Evolutionary conservation across 2,888 invertebrate species (phyloP).

Genomic region (Pristionchus entomophagus): DNA sequence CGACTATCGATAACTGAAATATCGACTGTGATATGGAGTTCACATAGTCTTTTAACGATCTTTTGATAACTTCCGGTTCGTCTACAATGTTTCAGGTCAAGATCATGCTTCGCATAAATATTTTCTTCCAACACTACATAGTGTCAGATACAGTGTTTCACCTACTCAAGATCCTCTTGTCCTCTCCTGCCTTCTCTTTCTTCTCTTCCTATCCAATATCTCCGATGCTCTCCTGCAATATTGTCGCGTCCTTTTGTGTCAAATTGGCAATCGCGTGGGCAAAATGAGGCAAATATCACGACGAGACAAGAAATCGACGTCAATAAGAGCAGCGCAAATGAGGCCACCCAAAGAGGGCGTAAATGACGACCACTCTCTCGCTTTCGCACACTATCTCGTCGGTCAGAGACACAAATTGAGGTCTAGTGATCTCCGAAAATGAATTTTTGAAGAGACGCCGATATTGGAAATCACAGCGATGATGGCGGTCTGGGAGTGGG

Average conservation of each 20-base stretch:
- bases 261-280: background rate
- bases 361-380: background rate
- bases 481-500: background rate
- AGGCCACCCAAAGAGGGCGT: slow-evolving; percentile 4
- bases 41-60: no score
- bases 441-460: background rate
- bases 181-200: background rate
- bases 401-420: background rate
- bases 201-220: background rate
- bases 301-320: background rate
- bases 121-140: no score
- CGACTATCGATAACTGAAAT: slow-evolving; percentile 24
- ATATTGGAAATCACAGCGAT: background rate
- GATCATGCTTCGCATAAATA: no score
- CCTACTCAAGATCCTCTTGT: background rate
- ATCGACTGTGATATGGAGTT: background rate
- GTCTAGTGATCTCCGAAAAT: background rate
- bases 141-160: background rate
- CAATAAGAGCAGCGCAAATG: background rate
- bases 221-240: background rate
- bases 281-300: slow-evolving; percentile 2
- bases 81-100: no score
- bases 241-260: background rate
- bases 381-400: background rate
- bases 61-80: no score